Percentiles rank a stretch among this genome's conserved stretches.
Evolutionary conservation across 2,888 invertebrate genomes (phyloP).

Genomic region (Plebejus anna): DNA sequence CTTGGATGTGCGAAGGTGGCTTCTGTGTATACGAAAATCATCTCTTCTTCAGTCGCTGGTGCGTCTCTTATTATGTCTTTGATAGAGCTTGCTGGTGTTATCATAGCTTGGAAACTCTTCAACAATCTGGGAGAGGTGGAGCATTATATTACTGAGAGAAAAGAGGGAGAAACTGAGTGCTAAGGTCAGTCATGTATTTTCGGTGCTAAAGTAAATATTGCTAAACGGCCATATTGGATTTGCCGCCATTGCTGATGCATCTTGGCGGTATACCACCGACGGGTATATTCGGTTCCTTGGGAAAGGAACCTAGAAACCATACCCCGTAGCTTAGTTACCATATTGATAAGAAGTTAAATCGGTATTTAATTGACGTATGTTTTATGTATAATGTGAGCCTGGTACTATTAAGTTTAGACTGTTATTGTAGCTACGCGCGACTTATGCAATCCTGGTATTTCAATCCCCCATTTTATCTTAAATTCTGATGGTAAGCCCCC

Average conservation of each 20-base stretch:
- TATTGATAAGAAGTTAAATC: conserved; percentile 4
- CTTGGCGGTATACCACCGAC: conserved; percentile 35
- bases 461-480: not conserved
- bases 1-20: conserved; percentile 74
- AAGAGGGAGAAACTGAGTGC: conserved; percentile 74
- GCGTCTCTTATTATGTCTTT: conserved; percentile 63
- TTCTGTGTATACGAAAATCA: conserved; percentile 72
- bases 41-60: conserved; percentile 69
- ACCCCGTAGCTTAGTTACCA: conserved; percentile 33
- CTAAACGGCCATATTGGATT: conserved; percentile 16
- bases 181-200: conserved; percentile 35
- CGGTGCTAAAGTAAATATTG: conserved; percentile 13
- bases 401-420: conserved; percentile 5
- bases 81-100: conserved; percentile 61
- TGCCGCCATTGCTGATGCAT: conserved; percentile 26
- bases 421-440: not conserved
- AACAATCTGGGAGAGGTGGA: conserved; percentile 67
- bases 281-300: conserved; percentile 58
- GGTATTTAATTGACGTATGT: conserved; percentile 13
- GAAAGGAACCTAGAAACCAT: conserved; percentile 57
- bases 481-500: not conserved
- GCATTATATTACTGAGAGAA: conserved; percentile 69
- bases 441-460: conserved; percentile 19
- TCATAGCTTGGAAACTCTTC: conserved; percentile 69
- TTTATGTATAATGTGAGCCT: conserved; percentile 13